Percentiles rank a stretch among this genome's conserved stretches.
phyloP scores from a whole-genome alignment of 2,888 invertebrate genomes.

The Diplolepis rosae region DNA sequence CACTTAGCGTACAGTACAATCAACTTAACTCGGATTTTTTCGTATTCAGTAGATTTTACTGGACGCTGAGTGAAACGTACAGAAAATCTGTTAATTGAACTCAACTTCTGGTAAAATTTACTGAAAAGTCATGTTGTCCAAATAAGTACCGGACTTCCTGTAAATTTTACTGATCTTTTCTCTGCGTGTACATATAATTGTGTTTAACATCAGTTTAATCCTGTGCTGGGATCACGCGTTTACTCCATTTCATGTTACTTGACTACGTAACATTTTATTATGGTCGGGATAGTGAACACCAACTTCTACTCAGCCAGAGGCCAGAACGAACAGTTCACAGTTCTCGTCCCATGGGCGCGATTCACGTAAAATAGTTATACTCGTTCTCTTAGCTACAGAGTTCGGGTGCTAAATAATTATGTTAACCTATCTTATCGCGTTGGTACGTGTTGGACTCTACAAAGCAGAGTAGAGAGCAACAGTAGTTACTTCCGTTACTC shows the following conservation, averaged over 20 bases:
- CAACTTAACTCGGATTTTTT: too few relatives aligned
- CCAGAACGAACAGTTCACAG: conserved; percentile 45
- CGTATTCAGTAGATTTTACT: too few relatives aligned
- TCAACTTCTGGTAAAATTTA: too few relatives aligned
- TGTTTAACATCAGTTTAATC: conserved; percentile 16
- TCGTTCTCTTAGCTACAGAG: conserved; percentile 55
- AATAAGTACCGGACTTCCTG: too few relatives aligned
- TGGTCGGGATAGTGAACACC: conserved; percentile 43
- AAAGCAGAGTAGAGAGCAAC: background rate
- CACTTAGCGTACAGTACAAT: too few relatives aligned
- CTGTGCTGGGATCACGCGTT: conserved; percentile 10
- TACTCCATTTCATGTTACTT: conserved; percentile 46
- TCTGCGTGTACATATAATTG: too few relatives aligned
- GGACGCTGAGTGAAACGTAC: too few relatives aligned
- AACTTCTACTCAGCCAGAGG: conserved; percentile 40
- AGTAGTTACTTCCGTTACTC: background rate
- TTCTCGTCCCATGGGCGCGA: conserved; percentile 59
- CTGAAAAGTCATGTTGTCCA: too few relatives aligned
- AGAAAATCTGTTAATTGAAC: too few relatives aligned
- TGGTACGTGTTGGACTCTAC: background rate
- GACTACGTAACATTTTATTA: conserved; percentile 57
- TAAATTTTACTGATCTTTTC: too few relatives aligned
- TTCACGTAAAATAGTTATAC: conserved; percentile 63
- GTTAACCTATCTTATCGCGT: conserved; percentile 62
- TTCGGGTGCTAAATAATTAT: conserved; percentile 64